Evolutionary conservation across 2,888 invertebrate genomes (phyloP).

Genomic region (Xestoiulus laeticollis): DNA sequence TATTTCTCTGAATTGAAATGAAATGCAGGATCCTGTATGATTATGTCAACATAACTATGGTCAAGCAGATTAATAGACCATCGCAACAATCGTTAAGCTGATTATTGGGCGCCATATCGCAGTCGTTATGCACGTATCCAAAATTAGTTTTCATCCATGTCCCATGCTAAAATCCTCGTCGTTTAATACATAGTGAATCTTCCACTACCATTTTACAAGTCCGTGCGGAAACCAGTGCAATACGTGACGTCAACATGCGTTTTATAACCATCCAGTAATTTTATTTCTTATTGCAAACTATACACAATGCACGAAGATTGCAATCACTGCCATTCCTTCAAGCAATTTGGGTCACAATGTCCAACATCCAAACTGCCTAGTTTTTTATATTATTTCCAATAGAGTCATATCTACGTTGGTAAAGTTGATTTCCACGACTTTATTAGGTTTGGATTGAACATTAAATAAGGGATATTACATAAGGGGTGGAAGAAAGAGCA

Average conservation of each 20-base stretch:
- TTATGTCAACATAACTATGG: slow-evolving; percentile 15
- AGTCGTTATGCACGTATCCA: not conserved
- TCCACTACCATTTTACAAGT: not conserved
- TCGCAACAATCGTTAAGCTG: not conserved
- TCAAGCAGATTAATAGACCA: slow-evolving; percentile 13
- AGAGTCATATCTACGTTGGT: too few relatives aligned
- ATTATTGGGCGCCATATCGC: slow-evolving; percentile 37
- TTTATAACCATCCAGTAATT: not conserved
- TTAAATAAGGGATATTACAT: too few relatives aligned
- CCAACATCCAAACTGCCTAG: not conserved
- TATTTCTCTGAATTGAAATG: not conserved
- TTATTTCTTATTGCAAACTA: not conserved
- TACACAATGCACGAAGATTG: not conserved
- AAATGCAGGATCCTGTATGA: not conserved
- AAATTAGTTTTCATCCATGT: not conserved
- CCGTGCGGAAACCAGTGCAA: not conserved
- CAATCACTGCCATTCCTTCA: not conserved
- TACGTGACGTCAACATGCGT: not conserved
- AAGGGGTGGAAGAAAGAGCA: too few relatives aligned
- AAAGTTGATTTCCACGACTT: too few relatives aligned
- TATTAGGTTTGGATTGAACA: too few relatives aligned
- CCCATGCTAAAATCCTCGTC: not conserved
- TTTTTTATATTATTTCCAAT: too few relatives aligned
- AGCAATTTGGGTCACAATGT: not conserved
- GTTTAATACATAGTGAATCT: not conserved